Conservation (phyloP, 2,888 invertebrate species). For the Priocnemis perturbator region DNA sequence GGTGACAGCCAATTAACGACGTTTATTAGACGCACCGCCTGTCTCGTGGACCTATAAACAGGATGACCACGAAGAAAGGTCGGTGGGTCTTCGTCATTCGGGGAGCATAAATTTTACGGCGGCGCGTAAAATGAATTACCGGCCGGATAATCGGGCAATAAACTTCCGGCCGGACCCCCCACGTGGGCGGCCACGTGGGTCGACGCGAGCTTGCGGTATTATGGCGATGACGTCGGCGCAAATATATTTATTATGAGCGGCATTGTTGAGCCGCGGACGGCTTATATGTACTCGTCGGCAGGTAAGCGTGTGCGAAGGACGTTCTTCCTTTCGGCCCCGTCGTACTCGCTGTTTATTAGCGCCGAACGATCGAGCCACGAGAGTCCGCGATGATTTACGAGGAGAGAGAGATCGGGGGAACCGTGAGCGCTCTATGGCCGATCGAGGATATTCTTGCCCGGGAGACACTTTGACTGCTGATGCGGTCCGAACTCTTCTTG, state of each 20-base stretch:
- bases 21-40: slow-evolving; percentile 23
- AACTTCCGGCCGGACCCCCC: slow-evolving; percentile 39
- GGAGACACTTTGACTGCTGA: no score
- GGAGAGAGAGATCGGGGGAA: no score
- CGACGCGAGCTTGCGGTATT: slow-evolving; percentile 30
- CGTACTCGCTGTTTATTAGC: neutral
- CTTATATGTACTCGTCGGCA: neutral
- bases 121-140: slow-evolving; percentile 47
- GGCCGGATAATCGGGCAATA: slow-evolving; percentile 43
- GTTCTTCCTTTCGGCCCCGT: neutral
- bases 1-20: slow-evolving; percentile 6
- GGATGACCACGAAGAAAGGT: no score
- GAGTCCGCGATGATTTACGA: neutral
- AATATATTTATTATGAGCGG: slow-evolving; percentile 48
- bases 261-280: slow-evolving; percentile 6
- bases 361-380: neutral
- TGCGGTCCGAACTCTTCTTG: no score
- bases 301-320: neutral
- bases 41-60: slow-evolving; percentile 5
- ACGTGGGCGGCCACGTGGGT: slow-evolving; percentile 31
- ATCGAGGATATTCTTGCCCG: no score
- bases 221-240: slow-evolving; percentile 37
- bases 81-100: slow-evolving; percentile 16
- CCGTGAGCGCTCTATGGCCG: no score
- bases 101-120: slow-evolving; percentile 33